Evolutionary conservation across 2,888 invertebrate genomes (phyloP).

Genomic region (Rhodophaea formosa): DNA sequence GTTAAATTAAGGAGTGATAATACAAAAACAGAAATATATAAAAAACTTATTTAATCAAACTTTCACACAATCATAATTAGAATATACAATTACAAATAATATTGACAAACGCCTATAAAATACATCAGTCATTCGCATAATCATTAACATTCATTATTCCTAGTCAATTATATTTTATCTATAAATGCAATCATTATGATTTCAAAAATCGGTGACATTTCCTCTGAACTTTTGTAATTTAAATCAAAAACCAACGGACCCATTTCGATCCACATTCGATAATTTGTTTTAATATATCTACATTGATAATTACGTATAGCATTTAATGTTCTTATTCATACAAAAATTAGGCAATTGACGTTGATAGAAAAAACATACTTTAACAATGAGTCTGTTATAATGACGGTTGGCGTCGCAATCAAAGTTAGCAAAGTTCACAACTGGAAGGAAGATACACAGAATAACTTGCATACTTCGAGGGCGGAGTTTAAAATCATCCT

Average conservation of each 20-base stretch:
- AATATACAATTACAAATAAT: conserved; percentile 19
- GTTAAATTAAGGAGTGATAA: too few relatives aligned
- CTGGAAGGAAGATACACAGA: conserved; percentile 5
- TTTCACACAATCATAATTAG: conserved; percentile 22
- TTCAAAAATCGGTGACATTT: too few relatives aligned
- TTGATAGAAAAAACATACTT: too few relatives aligned
- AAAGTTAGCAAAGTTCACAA: conserved; percentile 1
- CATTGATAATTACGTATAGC: too few relatives aligned
- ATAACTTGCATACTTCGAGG: conserved; percentile 1
- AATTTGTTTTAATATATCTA: too few relatives aligned
- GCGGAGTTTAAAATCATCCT: conserved; percentile 5
- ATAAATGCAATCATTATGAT: too few relatives aligned
- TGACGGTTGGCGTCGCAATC: neutral
- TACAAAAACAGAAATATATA: conserved; percentile 7
- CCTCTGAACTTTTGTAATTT: too few relatives aligned
- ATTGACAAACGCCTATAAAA: conserved; percentile 28
- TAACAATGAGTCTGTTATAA: neutral
- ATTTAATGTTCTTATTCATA: too few relatives aligned
- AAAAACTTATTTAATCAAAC: conserved; percentile 23
- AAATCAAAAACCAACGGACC: too few relatives aligned
- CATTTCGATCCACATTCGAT: too few relatives aligned
- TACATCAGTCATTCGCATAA: conserved; percentile 31
- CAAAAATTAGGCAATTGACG: too few relatives aligned
- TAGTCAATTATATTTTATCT: conserved; percentile 16
- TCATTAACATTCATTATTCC: conserved; percentile 14